Evolutionary conservation across 2,797 vertebrate species (phyloP), one percentile per base, ranked within the genome.

Genomic region (Fratercula arctica): DNA sequence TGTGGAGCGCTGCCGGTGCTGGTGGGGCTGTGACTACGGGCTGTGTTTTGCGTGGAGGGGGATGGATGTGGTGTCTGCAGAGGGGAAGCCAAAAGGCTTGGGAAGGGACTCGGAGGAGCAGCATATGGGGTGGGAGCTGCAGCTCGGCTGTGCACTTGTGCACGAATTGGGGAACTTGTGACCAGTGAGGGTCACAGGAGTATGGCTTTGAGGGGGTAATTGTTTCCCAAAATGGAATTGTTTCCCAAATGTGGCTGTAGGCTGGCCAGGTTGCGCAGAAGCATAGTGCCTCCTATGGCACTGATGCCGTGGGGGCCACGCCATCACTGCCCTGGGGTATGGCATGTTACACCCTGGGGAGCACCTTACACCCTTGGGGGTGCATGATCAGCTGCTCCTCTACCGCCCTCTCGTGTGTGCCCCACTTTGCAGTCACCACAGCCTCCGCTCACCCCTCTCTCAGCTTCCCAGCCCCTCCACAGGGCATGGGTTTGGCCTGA

Each of bases 401-500:
- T 39, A 2, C 5, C 5, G 4, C 1, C 2, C 23, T 14, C 53
- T 48, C 14, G 0, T 8, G 13, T 20, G 54, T 24, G 11, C 28
- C n/a, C 31, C 35, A 18, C n/a, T 77, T 25, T 8, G 78, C 46
- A 15, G 24, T 4, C 48, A 51, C 29, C 57, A 13, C 15, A 39
- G 28, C 39, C 11, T n/a, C 12, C 5, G 3, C 57, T 43, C 48
- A 48, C 4, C 19, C 23, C 66, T 13, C n/a, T 51, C 60, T 53
- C 78, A 50, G 29, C 33, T 57, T 75, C 48, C 6, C 2, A 56
- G 13, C 53, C 23, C 5, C 17, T 57, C 33, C 23, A n/a, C 28
- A 29, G 24, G 0, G 0, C 10, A 7, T 6, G 16, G 0, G 3
- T 54, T 89, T 72, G 17, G 29, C 54, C 46, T 37, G 51, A 60